Evolutionary conservation across 1,140 invertebrate genomes (phyloP).

Genomic region (Octopus sinensis): DNA sequence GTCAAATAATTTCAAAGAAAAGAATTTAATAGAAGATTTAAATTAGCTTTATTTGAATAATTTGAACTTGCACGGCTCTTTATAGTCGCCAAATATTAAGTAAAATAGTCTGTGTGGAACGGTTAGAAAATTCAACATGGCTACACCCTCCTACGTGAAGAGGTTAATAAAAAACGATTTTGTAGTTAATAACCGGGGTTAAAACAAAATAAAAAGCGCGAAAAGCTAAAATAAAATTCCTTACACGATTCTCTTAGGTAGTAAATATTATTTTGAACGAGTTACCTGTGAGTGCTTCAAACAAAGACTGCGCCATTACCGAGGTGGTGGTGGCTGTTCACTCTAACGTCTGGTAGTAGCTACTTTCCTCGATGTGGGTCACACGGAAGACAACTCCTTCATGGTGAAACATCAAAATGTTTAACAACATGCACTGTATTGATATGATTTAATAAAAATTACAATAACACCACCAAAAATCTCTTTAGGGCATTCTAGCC

Average conservation of each 20-base stretch:
- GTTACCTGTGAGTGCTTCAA: neutral
- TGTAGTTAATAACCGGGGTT: neutral
- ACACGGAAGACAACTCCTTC: neutral
- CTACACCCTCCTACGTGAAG: conserved; percentile 4
- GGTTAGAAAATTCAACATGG: neutral
- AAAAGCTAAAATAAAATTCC: neutral
- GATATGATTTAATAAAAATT: too few relatives aligned
- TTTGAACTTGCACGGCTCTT: too few relatives aligned
- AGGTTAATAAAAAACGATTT: neutral
- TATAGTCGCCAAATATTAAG: too few relatives aligned
- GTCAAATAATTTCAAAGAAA: too few relatives aligned
- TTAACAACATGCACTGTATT: too few relatives aligned
- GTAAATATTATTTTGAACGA: neutral
- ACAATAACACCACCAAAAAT: too few relatives aligned
- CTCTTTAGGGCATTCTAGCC: too few relatives aligned
- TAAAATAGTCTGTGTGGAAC: neutral
- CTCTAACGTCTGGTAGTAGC: neutral
- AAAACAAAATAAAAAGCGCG: neutral
- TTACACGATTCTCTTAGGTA: neutral
- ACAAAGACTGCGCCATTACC: conserved; percentile 1
- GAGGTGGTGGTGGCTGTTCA: conserved; percentile 11
- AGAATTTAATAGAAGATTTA: too few relatives aligned
- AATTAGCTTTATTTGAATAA: too few relatives aligned
- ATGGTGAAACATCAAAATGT: too few relatives aligned
- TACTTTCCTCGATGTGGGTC: neutral